Conservation (phyloP, 2,113 vertebrate species). For the Vimba vimba region DNA sequence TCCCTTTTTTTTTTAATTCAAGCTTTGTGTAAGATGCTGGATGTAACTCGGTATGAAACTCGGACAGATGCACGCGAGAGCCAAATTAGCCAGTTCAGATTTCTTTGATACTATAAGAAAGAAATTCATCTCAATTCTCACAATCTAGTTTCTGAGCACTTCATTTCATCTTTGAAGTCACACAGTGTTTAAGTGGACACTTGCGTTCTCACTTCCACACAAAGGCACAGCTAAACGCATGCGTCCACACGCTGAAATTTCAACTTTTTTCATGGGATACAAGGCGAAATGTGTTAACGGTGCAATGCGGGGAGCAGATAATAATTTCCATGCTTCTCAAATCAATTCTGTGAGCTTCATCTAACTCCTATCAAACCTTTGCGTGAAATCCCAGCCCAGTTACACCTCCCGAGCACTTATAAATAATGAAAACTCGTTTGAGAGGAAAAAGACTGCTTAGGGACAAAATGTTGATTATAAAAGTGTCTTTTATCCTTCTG, state of each 20-base stretch:
- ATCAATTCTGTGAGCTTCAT: slow-evolving; percentile 98
- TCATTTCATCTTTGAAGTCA: slow-evolving; percentile 43
- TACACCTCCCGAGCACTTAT: slow-evolving; percentile 95
- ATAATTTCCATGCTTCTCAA: slow-evolving; percentile 98
- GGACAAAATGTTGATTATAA: slow-evolving; percentile 88
- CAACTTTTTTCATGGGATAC: slow-evolving; percentile 34
- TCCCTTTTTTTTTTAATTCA: not conserved
- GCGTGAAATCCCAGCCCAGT: slow-evolving; percentile 88
- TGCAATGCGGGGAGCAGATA: slow-evolving; percentile 89
- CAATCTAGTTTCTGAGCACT: not conserved
- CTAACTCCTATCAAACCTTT: slow-evolving; percentile 87
- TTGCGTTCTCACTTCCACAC: slow-evolving; percentile 17
- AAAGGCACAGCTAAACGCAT: not conserved
- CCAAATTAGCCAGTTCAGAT: slow-evolving; percentile 21
- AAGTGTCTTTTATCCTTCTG: slow-evolving; percentile 76
- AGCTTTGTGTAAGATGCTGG: not conserved
- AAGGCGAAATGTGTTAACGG: slow-evolving; percentile 44
- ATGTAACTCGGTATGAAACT: not conserved
- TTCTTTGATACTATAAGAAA: slow-evolving; percentile 33
- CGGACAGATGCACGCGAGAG: not conserved
- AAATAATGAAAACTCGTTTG: slow-evolving; percentile 99
- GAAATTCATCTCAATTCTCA: slow-evolving; percentile 22
- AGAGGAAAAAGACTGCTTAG: slow-evolving; percentile 86
- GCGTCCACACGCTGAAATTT: slow-evolving; percentile 5
- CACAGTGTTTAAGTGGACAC: slow-evolving; percentile 17